Evolutionary conservation across 1,140 invertebrate species (phyloP).

Genomic region (Oreohelix idahoensis): DNA sequence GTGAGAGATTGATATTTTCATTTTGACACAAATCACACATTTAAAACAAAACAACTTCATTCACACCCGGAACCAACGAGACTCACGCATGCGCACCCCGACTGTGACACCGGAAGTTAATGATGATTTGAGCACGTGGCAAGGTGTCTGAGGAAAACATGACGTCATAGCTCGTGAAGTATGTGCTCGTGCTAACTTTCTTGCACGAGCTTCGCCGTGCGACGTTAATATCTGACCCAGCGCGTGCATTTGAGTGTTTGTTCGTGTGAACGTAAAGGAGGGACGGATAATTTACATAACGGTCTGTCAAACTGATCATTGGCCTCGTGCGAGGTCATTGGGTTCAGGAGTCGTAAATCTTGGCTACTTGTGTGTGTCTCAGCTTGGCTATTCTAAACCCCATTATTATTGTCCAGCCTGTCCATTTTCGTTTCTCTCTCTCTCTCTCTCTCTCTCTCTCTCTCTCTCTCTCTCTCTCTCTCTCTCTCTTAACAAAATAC

Average conservation of each 20-base stretch:
- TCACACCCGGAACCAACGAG: not conserved
- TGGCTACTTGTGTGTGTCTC: conserved; percentile 19
- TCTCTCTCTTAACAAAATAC: too few relatives aligned
- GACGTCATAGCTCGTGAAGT: conserved; percentile 13
- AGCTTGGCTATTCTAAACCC: not conserved
- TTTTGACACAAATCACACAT: not conserved
- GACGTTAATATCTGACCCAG: not conserved
- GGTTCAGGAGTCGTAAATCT: conserved; percentile 8
- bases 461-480: not conserved
- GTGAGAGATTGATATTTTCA: not conserved
- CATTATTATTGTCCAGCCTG: not conserved
- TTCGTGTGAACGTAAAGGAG: not conserved
- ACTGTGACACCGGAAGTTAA: conserved; percentile 28
- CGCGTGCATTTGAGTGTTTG: not conserved
- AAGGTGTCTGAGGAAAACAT: conserved; percentile 7
- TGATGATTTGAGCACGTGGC: conserved; percentile 23
- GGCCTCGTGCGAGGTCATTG: not conserved
- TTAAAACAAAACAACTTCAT: not conserved
- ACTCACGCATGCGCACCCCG: not conserved
- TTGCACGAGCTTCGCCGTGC: conserved; percentile 1
- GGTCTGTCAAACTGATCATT: not conserved
- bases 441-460: not conserved
- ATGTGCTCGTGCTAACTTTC: conserved; percentile 11
- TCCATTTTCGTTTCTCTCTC: too few relatives aligned
- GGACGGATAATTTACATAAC: conserved; percentile 6